phyloP scores from a whole-genome alignment of 2,797 vertebrate genomes.

The Pipistrellus kuhlii region DNA sequence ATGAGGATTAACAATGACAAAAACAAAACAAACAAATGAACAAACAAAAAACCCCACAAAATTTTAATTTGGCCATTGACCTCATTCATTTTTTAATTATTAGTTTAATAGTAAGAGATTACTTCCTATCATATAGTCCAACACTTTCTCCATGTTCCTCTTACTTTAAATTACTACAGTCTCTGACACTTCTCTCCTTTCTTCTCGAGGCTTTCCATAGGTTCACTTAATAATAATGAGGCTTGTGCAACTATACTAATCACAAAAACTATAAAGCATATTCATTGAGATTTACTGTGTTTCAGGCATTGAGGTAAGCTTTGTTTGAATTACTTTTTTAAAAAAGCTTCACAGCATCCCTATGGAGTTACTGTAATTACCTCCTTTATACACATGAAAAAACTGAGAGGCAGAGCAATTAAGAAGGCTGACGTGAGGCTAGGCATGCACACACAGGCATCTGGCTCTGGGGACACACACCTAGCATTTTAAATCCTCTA shows the following conservation, averaged over 20 bases:
- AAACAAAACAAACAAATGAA: too few species aligned
- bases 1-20: neutral
- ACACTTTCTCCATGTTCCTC: neutral
- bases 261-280: neutral
- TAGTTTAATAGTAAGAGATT: neutral
- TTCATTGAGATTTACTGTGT: neutral
- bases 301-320: neutral
- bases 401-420: neutral
- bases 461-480: neutral
- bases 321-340: neutral
- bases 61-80: slow-evolving; percentile 39
- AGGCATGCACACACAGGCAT: neutral
- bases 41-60: too few species aligned
- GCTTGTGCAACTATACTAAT: neutral
- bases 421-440: neutral
- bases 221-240: neutral
- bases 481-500: neutral
- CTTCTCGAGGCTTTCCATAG: neutral
- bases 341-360: neutral
- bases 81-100: slow-evolving; percentile 39
- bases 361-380: neutral
- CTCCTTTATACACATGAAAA: neutral
- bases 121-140: neutral
- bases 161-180: neutral
- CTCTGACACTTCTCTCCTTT: neutral